Evolutionary conservation across 2,888 invertebrate species (phyloP).

Genomic region (Cartodere bifasciata): DNA sequence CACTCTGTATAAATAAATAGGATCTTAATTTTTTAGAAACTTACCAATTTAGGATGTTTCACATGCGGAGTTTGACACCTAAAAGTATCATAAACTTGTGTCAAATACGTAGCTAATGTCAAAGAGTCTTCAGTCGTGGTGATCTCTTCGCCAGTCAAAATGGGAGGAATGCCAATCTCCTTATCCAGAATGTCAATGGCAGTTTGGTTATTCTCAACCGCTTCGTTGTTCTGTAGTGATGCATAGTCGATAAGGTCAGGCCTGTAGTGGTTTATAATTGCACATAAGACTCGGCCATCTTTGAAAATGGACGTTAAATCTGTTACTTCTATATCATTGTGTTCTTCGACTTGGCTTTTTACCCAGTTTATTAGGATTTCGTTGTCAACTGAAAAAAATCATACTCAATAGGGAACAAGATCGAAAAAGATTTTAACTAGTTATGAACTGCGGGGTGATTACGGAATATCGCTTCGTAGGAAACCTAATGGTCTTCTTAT

Average conservation of each 20-base stretch:
- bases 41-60: conserved; percentile 59
- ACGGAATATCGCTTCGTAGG: no score
- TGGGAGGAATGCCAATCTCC: conserved; percentile 58
- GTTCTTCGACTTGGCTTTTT: conserved; percentile 54
- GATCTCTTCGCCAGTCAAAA: conserved; percentile 71
- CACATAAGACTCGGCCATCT: conserved; percentile 53
- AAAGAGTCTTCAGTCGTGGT: conserved; percentile 57
- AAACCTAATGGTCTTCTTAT: no score
- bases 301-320: conserved; percentile 61
- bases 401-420: background rate
- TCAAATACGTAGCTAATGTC: conserved; percentile 70
- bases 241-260: conserved; percentile 77
- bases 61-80: conserved; percentile 82
- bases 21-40: no score
- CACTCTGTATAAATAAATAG: no score
- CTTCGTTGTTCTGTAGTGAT: conserved; percentile 48
- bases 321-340: conserved; percentile 44
- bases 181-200: conserved; percentile 80
- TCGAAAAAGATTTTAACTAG: conserved; percentile 1
- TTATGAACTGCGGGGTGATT: no score
- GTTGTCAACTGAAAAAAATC: conserved; percentile 37
- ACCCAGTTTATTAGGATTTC: conserved; percentile 70
- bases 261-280: conserved; percentile 72
- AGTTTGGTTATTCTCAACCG: conserved; percentile 58
- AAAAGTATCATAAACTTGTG: conserved; percentile 81